These are phyloP conservation scores for Calidris pygmaea DNA, from an alignment of 2,113 vertebrate genomes.

Conservation along the genomic window DNA sequence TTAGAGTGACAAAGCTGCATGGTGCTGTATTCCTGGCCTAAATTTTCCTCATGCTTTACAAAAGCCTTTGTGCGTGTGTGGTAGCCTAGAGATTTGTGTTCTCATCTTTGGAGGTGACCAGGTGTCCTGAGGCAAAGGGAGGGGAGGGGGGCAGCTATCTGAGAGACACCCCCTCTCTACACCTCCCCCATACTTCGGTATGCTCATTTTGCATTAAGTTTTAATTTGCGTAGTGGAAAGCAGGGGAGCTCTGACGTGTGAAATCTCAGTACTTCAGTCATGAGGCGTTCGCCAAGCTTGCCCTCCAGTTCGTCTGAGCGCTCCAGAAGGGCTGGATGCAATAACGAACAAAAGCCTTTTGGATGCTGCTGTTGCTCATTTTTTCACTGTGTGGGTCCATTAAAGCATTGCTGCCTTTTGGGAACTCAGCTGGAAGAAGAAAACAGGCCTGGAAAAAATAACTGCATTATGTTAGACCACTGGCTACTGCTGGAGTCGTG, in stretches of 20 bases:
- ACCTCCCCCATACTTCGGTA: neutral
- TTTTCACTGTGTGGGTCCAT: slow-evolving; percentile 48
- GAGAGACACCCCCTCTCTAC: neutral
- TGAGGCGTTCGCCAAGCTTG: neutral
- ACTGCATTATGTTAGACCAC: slow-evolving; percentile 41
- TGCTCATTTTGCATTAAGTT: neutral
- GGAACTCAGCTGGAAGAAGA: slow-evolving; percentile 65
- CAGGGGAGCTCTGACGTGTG: neutral
- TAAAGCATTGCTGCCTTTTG: slow-evolving; percentile 44
- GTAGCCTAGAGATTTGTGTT: fast-evolving
- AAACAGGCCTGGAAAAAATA: slow-evolving; percentile 50
- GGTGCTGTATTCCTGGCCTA: fast-evolving
- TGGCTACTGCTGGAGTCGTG: slow-evolving; percentile 27
- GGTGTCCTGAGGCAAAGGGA: neutral
- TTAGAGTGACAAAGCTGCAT: neutral
- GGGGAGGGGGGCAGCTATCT: neutral
- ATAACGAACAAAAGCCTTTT: slow-evolving; percentile 36
- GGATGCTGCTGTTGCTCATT: slow-evolving; percentile 39
- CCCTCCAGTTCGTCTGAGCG: neutral
- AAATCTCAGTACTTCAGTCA: neutral
- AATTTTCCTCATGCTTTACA: neutral
- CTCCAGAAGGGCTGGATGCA: slow-evolving; percentile 38
- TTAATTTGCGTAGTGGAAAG: neutral
- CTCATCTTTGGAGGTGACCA: neutral
- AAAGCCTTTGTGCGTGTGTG: neutral